Conservation (phyloP, 2,888 invertebrate genomes). For the Anticlea derivata region DNA sequence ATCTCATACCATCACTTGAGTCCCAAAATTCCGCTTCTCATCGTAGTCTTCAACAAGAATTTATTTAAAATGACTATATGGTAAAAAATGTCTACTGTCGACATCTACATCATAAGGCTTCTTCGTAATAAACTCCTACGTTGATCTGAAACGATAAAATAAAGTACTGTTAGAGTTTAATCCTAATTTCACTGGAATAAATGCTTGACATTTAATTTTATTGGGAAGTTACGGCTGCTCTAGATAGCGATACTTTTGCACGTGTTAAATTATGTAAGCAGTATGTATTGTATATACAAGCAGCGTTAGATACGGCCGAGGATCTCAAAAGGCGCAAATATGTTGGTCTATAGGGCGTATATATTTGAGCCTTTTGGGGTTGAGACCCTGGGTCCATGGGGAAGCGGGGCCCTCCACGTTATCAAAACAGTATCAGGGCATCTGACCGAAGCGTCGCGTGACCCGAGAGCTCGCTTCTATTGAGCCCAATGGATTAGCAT, state of each 20-base stretch:
- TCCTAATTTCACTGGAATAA: slow-evolving; percentile 20
- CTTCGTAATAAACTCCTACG: slow-evolving; percentile 83
- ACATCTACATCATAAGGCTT: slow-evolving; percentile 82
- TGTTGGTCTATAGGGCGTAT: too few species aligned
- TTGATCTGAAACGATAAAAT: slow-evolving; percentile 73
- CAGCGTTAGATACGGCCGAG: too few species aligned
- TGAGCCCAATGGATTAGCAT: too few species aligned
- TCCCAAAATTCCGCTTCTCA: slow-evolving; percentile 69
- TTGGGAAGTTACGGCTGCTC: slow-evolving; percentile 27
- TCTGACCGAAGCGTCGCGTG: too few species aligned
- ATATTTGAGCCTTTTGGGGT: too few species aligned
- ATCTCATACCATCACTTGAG: slow-evolving; percentile 60
- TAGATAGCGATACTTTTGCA: slow-evolving; percentile 19
- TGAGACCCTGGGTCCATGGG: too few species aligned
- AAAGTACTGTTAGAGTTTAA: slow-evolving; percentile 12
- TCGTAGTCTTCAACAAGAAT: slow-evolving; percentile 72
- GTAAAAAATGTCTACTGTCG: slow-evolving; percentile 77
- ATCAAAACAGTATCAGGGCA: too few species aligned
- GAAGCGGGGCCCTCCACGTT: too few species aligned
- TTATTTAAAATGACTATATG: slow-evolving; percentile 69
- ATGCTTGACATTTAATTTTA: slow-evolving; percentile 28
- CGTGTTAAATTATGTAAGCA: not conserved
- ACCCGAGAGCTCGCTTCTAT: too few species aligned
- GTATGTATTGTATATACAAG: too few species aligned
- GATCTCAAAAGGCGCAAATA: too few species aligned